Evolutionary conservation across 92 coral and sea anemone genomes (phyloP), one percentile per base, ranked within the genome.

Genomic region (Umimayanthus chanpuru): DNA sequence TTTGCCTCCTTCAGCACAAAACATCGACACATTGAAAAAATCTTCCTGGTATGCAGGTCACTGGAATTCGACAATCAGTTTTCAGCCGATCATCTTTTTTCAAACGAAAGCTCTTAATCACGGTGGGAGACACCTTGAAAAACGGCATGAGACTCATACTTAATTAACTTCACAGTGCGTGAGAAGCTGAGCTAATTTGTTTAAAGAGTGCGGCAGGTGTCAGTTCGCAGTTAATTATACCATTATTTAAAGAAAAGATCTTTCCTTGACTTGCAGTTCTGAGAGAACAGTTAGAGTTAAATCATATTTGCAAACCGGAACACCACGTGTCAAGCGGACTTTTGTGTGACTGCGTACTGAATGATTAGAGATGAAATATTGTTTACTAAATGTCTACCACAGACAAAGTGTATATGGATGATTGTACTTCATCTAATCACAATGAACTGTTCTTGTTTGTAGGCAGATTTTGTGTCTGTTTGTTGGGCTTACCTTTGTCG

Each of bases 21-120:
- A 15, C 53, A 7, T 8, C 6, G 28, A 12, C 23, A 6, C 50
- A 64, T 23, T 55, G 50, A 4, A 64, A 79, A 81, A 39, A 18
- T 39, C 39, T 66, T 11, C 9, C 58, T 18, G 75, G 73, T 36
- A 81, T 81, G 85, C 49, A 38, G 23, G 72, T 43, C 49, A 9
- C 23, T 26, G 83, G 83, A 79, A 79, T 79, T 79, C 36, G 39
- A 28, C 66, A 81, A 61, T 61, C 49, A 29, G 25, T 81, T 81
- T 58, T 65, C 50, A 36, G 21, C n/a, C 28, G 44, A 10, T 58
- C 29, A 64, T 79, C 70, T 61, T 61, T 5, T 12, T 39, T 14
- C 49, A 43, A 40, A 36, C 44, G 79, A 38, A 58, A 66, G 44
- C 15, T 64, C 73, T 61, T 81, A 32, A 81, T 30, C 85, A 20